Evolutionary conservation across 2,113 vertebrate genomes (phyloP).

Genomic region (Hymenochirus boettgeri): DNA sequence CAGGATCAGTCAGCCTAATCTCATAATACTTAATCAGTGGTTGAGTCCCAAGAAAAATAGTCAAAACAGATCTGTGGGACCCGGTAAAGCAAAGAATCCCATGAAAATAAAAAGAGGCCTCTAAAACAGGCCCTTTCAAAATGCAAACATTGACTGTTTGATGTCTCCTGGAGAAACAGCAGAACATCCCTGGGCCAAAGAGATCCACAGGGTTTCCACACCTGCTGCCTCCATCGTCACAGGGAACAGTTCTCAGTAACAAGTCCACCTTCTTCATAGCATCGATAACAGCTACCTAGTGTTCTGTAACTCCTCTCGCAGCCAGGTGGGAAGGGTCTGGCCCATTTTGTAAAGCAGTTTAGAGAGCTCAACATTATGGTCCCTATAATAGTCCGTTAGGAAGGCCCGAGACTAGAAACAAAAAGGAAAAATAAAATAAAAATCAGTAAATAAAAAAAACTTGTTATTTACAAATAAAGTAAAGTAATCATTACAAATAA

Average conservation of each 20-base stretch:
- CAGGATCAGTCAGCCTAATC: constrained; percentile 5
- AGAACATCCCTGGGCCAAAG: background rate
- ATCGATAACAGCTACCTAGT: constrained; percentile 77
- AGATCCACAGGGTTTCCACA: background rate
- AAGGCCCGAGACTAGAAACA: constrained; percentile 75
- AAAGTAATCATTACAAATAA: no score
- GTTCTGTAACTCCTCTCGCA: constrained; percentile 91
- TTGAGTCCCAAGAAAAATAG: constrained; percentile 38
- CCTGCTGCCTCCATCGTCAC: background rate
- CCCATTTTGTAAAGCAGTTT: constrained; percentile 96
- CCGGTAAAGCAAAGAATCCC: constrained; percentile 29
- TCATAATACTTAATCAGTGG: constrained; percentile 38
- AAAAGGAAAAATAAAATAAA: constrained; percentile 5
- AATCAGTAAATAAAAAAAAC: no score
- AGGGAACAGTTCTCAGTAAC: background rate
- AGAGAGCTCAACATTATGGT: constrained; percentile 92
- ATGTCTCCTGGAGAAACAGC: constrained; percentile 17
- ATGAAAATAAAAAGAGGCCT: constrained; percentile 35
- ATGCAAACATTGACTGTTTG: constrained; percentile 22
- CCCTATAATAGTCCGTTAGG: constrained; percentile 90
- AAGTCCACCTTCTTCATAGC: constrained; percentile 9
- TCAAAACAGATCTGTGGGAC: constrained; percentile 27
- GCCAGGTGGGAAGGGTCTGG: constrained; percentile 91
- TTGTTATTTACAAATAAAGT: no score
- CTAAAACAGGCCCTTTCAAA: constrained; percentile 38